Base-by-base conservation (phyloP, 2,797 vertebrate genomes). In the Lithobates pipiens region DNA sequence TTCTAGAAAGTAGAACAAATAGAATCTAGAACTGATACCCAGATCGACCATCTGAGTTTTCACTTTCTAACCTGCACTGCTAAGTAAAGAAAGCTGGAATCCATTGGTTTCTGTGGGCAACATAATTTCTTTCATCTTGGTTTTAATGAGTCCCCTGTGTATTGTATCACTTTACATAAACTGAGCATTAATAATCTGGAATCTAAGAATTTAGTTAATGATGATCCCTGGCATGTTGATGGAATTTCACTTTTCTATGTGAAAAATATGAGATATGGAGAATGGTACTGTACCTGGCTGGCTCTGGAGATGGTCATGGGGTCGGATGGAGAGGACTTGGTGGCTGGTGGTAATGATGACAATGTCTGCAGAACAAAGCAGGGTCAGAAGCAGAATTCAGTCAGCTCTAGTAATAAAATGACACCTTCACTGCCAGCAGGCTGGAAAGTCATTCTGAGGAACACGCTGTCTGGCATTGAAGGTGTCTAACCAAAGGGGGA, bases 301-400 rank as follows among this genome's bases (percentile, higher is more conserved):
- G 95, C 95, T 95, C 95, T 96, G 95, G 95, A 96, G 95, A 95
- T 96, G 95, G 95, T 96, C 95, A 96, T 95, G 95, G 95, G 95
- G 94, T 96, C 95, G 91, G 95, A 96, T 96, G 95, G 95, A 96
- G 95, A 95, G 95, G 95, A 95, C 95, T 96, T 96, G 95, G 95
- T 96, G 95, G 95, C 95, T 95, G 95, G 96, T 96, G 95, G 95
- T 95, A 95, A 96, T 93, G 95, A 96, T 96, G 95, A 94, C 95
- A 96, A 96, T 96, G 95, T 96, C 95, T 96, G 95, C 86, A 95
- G 95, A 96, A 96, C 94, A 96, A 96, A 96, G 95, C 95, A 96
- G 94, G 95, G 76, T 95, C 94, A 96, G 94, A 95, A 96, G 95
- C 94, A 96, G 63, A 83, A 87, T 87, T 68, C 76, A 96, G 95